Evolutionary conservation across 1,140 invertebrate genomes (phyloP), one percentile per base, ranked within the genome.

Genomic region (Zeugodacus cucurbitae): DNA sequence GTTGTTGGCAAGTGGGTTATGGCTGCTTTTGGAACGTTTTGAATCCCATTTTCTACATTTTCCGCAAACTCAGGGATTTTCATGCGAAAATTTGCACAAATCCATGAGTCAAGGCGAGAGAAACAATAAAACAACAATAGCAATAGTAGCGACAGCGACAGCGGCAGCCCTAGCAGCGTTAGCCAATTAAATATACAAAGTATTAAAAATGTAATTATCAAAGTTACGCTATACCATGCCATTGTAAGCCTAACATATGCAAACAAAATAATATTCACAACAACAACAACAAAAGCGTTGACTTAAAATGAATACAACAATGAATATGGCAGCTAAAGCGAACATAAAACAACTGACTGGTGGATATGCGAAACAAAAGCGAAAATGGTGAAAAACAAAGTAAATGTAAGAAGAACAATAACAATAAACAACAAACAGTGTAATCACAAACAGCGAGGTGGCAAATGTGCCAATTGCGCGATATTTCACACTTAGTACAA

Each of bases 401-500:
- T 0, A 48, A 82, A 48, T n/a, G n/a, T n/a, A n/a, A n/a, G 1
- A 48, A 82, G 22, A 82, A 54, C 10, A 29, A 48, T n/a, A 20
- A 82, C 11, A 29, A 48, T 7, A 62, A n/a, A n/a, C 14, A 54
- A 54, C 48, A 54, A 54, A 62, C 22, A 62, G 58, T 7, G 6
- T 0, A 82, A 48, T 48, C 74, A 54, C 17, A 82, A 82, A 44
- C n/a, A 29, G 10, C 11, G 11, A 82, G 44, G 41, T 82, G 74
- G 3, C 74, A 82, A 54, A 10, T 48, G 29, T 26, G 41, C 17
- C 74, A 82, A 29, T 82, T 82, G 74, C 48, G 74, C 41, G 48
- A 82, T 82, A 82, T 11, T 82, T 82, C 74, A 82, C 41, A 82
- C 74, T 82, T 48, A n/a, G 26, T 34, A 82, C 22, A 82, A 82